Base-by-base conservation (phyloP, 2,888 invertebrate genomes). In the Pseudococcus longispinus region DNA sequence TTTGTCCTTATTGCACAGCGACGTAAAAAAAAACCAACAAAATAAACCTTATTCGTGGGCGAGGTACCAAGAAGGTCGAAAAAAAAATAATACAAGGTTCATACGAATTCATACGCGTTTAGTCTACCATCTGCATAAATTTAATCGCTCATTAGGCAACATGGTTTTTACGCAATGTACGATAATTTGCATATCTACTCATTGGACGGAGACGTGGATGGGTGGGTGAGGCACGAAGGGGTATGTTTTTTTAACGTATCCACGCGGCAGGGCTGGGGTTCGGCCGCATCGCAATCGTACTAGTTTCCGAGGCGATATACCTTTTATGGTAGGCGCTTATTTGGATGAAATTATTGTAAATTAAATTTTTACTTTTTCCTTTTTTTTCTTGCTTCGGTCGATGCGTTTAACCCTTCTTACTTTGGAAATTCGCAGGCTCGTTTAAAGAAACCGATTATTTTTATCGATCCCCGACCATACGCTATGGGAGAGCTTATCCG, bases 141-240 rank as follows among this genome's bases (percentile, higher is more conserved):
- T 70, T 70, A 70, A 70, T 70, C 70, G 70, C 70, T 70, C 70
- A 70, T 70, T 70, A 70, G 70, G 70, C 70, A 70, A 70, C 70
- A 29, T 70, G 29, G 70, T 70, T 70, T 37, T 70, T 70, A 70
- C 70, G 70, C 70, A 29, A 29, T 70, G 70, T 29, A 29, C 70
- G 70, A 70, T 70, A 70, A 70, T 70, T 70, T 70, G 70, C 70
- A 70, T 70, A 70, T 70, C 70, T 70, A 70, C 29, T 70, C 70
- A 15, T 29, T 29, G 70, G 70, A 5, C 70, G 70, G 29, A 70
- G 29, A 29, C 70, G 26, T 60, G 9, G 8, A 60, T 2, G 60
- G 23, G 3, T 4, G 60, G 6, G 60, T 15, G 60, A 11, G 23
- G 23, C 13, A 60, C 60, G 11, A 20, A 9, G 60, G 20, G 60